Evolutionary conservation across 2,888 invertebrate species (phyloP).

Genomic region (Zootermopsis nevadensis): DNA sequence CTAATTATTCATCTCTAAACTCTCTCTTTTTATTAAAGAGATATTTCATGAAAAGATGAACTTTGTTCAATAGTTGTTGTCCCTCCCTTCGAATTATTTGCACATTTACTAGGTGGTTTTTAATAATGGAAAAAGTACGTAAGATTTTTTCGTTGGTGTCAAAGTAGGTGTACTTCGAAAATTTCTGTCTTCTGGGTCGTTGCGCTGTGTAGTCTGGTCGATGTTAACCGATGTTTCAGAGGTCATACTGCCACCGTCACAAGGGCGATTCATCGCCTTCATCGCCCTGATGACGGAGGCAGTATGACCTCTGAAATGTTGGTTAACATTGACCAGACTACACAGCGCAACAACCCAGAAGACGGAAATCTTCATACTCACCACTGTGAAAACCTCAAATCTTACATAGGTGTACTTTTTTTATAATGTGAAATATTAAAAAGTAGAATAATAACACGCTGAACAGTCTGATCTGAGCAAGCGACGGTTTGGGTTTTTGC

Average conservation of each 20-base stretch:
- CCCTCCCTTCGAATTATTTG: conserved; percentile 48
- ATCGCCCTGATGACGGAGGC: too few species aligned
- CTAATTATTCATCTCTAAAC: conserved; percentile 37
- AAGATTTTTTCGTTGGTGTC: conserved; percentile 47
- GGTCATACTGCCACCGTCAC: too few species aligned
- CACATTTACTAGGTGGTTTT: conserved; percentile 49
- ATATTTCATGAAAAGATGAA: conserved; percentile 38
- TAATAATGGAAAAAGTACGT: conserved; percentile 34
- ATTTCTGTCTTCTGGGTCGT: too few species aligned
- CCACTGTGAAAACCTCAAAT: too few species aligned
- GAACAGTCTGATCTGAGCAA: conserved; percentile 2
- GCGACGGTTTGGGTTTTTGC: conserved; percentile 37
- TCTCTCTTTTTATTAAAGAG: conserved; percentile 46
- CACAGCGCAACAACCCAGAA: too few species aligned
- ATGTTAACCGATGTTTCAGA: too few species aligned
- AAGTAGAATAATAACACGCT: conserved; percentile 29
- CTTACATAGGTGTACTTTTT: too few species aligned
- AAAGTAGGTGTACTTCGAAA: conserved; percentile 48
- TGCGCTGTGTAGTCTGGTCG: too few species aligned
- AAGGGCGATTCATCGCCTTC: too few species aligned
- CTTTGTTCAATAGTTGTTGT: conserved; percentile 45
- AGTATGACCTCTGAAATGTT: too few species aligned
- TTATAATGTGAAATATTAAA: conserved; percentile 40
- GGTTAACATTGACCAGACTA: too few species aligned
- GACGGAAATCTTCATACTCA: too few species aligned